phyloP scores from a whole-genome alignment of 2,888 invertebrate species.

The Morpho deidamia region DNA sequence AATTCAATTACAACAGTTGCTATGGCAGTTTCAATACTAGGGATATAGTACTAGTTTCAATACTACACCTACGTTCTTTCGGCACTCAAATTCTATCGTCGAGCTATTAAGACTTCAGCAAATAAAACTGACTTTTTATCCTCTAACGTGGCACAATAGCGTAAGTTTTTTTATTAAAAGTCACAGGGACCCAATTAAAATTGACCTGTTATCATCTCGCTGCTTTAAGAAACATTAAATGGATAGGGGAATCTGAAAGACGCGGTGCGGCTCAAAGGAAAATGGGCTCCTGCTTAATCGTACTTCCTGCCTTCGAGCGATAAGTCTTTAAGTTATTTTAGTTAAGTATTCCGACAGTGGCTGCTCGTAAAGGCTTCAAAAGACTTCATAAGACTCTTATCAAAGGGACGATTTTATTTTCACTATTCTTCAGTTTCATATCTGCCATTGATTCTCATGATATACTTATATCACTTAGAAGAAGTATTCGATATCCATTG shows the following conservation, averaged over 20 bases:
- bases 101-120: background rate
- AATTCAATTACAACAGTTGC: no score
- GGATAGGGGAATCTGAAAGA: constrained; percentile 13
- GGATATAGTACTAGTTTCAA: no score
- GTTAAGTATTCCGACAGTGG: constrained; percentile 21
- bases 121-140: background rate
- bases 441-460: no score
- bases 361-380: background rate
- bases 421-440: no score
- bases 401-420: background rate
- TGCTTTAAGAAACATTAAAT: constrained; percentile 12
- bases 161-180: constrained; percentile 6
- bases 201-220: constrained; percentile 14
- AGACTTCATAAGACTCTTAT: constrained; percentile 15
- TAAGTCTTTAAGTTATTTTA: constrained; percentile 29
- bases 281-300: constrained; percentile 24
- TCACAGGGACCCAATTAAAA: constrained; percentile 10
- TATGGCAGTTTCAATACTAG: no score
- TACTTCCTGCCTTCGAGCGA: constrained; percentile 22
- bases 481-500: no score
- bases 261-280: constrained; percentile 18
- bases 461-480: no score
- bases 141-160: no score
- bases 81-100: no score
- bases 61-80: no score